Base-by-base conservation (phyloP, 2,113 vertebrate species). In the Atherinomorus stipes region DNA sequence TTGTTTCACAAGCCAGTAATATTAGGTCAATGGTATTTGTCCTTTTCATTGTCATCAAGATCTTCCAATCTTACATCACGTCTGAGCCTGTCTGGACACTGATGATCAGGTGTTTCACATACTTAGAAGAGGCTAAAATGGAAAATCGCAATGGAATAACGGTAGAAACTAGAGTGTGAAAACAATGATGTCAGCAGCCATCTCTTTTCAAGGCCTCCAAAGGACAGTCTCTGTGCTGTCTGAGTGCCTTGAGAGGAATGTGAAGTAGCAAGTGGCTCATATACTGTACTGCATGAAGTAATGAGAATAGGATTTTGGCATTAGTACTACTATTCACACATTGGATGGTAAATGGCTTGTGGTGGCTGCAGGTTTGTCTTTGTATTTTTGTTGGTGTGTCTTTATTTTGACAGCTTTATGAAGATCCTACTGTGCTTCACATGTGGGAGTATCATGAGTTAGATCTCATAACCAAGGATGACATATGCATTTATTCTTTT, bases 121-220 rank as follows among this genome's bases (percentile, higher is more conserved):
- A 50, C 71, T 74, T 74, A 75, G 72, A 81, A 85, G 81, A 86
- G 78, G 76, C 62, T 59, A 76, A 75, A 76, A 84, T 86, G 85
- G 89, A 89, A 88, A 90, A 85, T 80, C 82, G 89, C 74, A 86
- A 81, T 69, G 83, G 65, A 88, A 84, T 82, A 88, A 88, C 83
- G 85, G 78, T 74, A 83, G 79, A 78, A 85, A 81, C 54, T 44
- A 44, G 38, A 52, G 74, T 63, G 34, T 63, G 71, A 87, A 78
- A 85, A 76, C 66, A 66, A 87, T 89, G 88, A 89, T 84, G 84
- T 92, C 85, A 89, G 73, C 58, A 59, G 60, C 60, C 66, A 47
- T 80, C n/a, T 59, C 58, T 81, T 76, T 76, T 56, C 74, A 85
- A 80, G 80, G 78, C 87, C 87, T 89, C 89, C 78, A 89, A 89